Base-by-base conservation (phyloP, 2,888 invertebrate genomes). In the Pristionchus maxplancki region DNA sequence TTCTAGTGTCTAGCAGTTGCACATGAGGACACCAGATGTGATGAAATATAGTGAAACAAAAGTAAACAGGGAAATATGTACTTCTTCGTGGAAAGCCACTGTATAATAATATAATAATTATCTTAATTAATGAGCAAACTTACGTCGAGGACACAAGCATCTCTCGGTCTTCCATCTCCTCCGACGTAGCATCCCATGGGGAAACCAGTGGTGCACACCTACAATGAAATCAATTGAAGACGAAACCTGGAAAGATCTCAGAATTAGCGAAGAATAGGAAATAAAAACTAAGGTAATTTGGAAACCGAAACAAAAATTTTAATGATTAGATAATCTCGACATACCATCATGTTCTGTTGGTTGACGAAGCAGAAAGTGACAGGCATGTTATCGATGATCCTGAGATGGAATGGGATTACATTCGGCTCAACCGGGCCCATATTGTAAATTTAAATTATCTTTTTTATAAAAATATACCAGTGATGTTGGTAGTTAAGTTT, bases 401-500 rank as follows among this genome's bases (percentile, higher is more conserved):
- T 95, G 89, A 81, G 34, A 20, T 24, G 48, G 28, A 53, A 71
- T 67, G 8, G 11, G 9, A 28, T 17, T 48, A 48, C 37, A 40
- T n/a, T n/a, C n/a, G 64, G 74, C n/a, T 64, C 24, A 37, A 34
- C 37, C 48, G 5, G 34, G n/a, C n/a, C n/a, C n/a, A n/a, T n/a
- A n/a, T n/a, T n/a, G n/a, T n/a, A n/a, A n/a, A n/a, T n/a, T n/a
- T n/a, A n/a, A n/a, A n/a, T n/a, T n/a, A n/a, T n/a, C n/a, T n/a
- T n/a, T 4, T 1, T 50, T 31, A 86, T 40, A 34, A 28, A 34
- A 34, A 9, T 11, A 40, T 91, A 96, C 99, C 99, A 99, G 95
- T 99, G 99, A 95, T 99, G 99, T 94, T 98, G 97, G 95, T 99
- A 99, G 95, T 98, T 98, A 88, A 98, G 96, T 89, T 97, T 97